phyloP scores from a whole-genome alignment of 2,113 vertebrate genomes.

The Sminthopsis crassicaudata region DNA sequence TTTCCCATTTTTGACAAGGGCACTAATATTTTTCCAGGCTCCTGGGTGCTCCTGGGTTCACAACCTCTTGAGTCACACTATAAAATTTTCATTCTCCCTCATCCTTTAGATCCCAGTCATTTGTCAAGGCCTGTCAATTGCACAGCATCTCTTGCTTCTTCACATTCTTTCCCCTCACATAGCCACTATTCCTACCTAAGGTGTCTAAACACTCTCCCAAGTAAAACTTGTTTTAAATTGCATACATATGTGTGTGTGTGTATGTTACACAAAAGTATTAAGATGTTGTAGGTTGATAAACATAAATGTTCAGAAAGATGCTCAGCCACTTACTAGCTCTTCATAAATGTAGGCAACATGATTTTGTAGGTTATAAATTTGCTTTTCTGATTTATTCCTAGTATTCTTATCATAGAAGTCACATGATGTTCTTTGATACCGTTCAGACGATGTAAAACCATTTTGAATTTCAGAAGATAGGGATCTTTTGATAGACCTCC shows the following conservation, averaged over 20 bases:
- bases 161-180: neutral
- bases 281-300: slow-evolving; percentile 58
- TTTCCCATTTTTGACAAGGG: neutral
- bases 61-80: neutral
- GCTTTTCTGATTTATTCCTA: slow-evolving; percentile 82
- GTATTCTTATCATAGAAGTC: slow-evolving; percentile 81
- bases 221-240: neutral
- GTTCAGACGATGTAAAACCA: slow-evolving; percentile 81
- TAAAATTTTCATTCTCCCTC: neutral
- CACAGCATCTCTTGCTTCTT: neutral
- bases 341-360: slow-evolving; percentile 76
- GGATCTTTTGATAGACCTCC: slow-evolving; percentile 81
- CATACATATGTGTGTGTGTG: too few species aligned
- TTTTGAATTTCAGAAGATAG: slow-evolving; percentile 82
- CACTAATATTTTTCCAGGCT: neutral
- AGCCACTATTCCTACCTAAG: neutral
- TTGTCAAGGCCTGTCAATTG: neutral
- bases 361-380: slow-evolving; percentile 80
- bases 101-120: neutral
- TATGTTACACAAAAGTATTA: slow-evolving; percentile 67
- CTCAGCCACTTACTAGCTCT: slow-evolving; percentile 61
- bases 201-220: neutral
- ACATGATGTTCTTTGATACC: slow-evolving; percentile 79
- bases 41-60: neutral
- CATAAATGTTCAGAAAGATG: slow-evolving; percentile 71